Percentiles rank a stretch among this genome's conserved stretches.
Evolutionary conservation across 2,888 invertebrate species (phyloP).

Genomic region (Drosophila picticornis): DNA sequence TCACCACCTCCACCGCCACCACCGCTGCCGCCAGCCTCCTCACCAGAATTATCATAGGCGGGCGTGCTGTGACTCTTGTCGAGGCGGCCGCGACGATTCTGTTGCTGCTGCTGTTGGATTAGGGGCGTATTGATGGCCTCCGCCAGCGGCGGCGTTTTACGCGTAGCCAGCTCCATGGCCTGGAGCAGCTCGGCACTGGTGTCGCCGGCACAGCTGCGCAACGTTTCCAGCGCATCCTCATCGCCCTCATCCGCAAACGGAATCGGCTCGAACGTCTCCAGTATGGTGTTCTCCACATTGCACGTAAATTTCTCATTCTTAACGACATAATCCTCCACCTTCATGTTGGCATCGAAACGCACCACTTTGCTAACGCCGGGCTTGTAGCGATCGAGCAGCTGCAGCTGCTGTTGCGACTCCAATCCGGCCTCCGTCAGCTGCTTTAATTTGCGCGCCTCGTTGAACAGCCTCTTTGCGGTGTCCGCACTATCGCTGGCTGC

Average conservation of each 20-base stretch:
- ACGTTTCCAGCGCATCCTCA: conserved; percentile 71
- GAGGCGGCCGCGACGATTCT: conserved; percentile 86
- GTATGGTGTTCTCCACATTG: conserved; percentile 85
- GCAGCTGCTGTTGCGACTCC: conserved; percentile 64
- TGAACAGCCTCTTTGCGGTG: conserved; percentile 59
- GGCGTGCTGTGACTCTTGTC: conserved; percentile 94
- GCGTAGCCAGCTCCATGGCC: conserved; percentile 56
- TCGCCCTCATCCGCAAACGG: conserved; percentile 85
- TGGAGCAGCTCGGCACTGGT: conserved; percentile 61
- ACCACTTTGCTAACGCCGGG: conserved; percentile 85
- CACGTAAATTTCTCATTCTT: conserved; percentile 84
- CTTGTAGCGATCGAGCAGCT: conserved; percentile 76
- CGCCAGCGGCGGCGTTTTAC: conserved; percentile 63
- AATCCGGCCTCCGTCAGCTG: conserved; percentile 64
- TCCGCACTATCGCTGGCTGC: conserved; percentile 70
- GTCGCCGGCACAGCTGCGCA: conserved; percentile 62
- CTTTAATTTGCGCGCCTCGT: conserved; percentile 71
- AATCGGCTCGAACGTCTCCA: conserved; percentile 85
- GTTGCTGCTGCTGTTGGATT: conserved; percentile 42
- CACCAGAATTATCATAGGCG: conserved; percentile 89
- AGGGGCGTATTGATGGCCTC: conserved; percentile 82
- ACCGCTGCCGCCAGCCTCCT: conserved; percentile 76
- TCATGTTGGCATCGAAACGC: conserved; percentile 84
- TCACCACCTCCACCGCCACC: conserved; percentile 46
- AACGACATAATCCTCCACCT: conserved; percentile 82